phyloP scores from a whole-genome alignment of 2,797 vertebrate species.

The Gymnocypris eckloni region DNA sequence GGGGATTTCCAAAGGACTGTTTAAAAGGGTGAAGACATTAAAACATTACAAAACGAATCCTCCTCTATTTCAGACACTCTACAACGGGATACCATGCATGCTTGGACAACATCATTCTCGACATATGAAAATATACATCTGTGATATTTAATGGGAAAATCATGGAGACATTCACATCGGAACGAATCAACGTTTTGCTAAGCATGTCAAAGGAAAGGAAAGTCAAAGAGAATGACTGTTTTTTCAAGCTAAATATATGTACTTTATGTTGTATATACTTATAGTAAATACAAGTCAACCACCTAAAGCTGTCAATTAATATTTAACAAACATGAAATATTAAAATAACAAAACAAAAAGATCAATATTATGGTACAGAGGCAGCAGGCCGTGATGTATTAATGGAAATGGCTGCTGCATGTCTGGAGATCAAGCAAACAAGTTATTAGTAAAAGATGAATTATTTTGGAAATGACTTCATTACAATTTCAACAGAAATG shows the following conservation, averaged over 20 bases:
- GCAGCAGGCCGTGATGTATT: too few species aligned
- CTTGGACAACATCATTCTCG: not conserved
- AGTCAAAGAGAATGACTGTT: constrained; percentile 27
- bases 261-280: too few species aligned
- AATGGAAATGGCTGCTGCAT: too few species aligned
- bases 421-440: too few species aligned
- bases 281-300: too few species aligned
- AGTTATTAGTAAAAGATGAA: too few species aligned
- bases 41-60: not conserved
- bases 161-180: constrained; percentile 30
- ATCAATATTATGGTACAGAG: too few species aligned
- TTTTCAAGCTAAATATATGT: not conserved
- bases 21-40: not conserved
- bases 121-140: not conserved
- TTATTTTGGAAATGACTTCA: too few species aligned
- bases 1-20: not conserved
- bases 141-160: constrained; percentile 25
- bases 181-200: constrained; percentile 16
- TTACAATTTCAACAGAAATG: too few species aligned
- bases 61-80: not conserved
- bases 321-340: too few species aligned
- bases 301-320: too few species aligned
- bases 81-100: not conserved
- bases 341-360: too few species aligned
- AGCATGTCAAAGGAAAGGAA: constrained; percentile 18